Conservation (phyloP, 2,797 vertebrate genomes). For the Onychomys arenicola region DNA sequence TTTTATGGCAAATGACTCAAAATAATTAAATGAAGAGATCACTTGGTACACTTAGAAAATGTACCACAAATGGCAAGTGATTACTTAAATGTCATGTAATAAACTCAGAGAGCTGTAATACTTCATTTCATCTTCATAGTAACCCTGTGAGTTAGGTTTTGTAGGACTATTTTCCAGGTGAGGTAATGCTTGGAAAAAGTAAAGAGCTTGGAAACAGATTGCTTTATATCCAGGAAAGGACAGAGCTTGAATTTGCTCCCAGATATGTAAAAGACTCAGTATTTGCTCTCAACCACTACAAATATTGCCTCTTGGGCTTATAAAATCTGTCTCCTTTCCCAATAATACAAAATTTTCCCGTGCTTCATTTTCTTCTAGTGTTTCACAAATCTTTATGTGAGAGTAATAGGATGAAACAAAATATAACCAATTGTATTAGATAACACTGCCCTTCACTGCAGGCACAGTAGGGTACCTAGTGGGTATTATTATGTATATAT, state of each 20-base stretch:
- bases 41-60: neutral
- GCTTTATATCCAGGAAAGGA: neutral
- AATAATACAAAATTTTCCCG: neutral
- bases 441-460: neutral
- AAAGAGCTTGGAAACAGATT: neutral
- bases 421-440: neutral
- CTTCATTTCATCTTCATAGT: slow-evolving; percentile 30
- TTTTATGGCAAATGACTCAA: slow-evolving; percentile 37
- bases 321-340: neutral
- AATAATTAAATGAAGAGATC: slow-evolving; percentile 42
- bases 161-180: slow-evolving; percentile 10
- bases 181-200: neutral
- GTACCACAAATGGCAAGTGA: neutral
- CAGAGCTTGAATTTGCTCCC: slow-evolving; percentile 24
- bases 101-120: neutral
- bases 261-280: neutral
- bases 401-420: neutral
- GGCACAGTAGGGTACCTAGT: neutral
- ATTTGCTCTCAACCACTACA: neutral
- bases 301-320: neutral
- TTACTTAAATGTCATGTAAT: neutral
- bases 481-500: neutral
- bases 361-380: slow-evolving; percentile 2
- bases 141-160: neutral
- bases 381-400: neutral